Base-by-base conservation (phyloP, 2,797 vertebrate genomes). In the Cyclura pinguis region DNA sequence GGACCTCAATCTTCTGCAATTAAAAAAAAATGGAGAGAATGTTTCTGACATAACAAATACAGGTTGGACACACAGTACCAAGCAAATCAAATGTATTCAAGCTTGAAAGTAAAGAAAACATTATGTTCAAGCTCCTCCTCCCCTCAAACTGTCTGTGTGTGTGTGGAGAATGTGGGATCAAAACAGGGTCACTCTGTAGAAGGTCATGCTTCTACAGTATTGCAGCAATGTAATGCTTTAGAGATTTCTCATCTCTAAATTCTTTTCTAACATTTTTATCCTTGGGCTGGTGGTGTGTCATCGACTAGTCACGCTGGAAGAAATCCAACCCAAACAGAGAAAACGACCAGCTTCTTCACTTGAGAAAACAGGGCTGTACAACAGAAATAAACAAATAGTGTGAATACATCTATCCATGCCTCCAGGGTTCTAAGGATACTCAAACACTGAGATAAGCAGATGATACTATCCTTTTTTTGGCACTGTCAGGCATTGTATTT, bases 241-340 rank as follows among this genome's bases (percentile, higher is more conserved):
- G 35, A 88, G 24, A 18, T 18, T 62, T 74, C 80, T 50, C 55
- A 47, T 24, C 1, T 89, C 69, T 52, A 89, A 74, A 62, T 89
- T 59, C 16, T 74, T 62, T 76, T 64, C 29, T 35, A 64, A 59
- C 42, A 84, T 35, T 42, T 74, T 64, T 35, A 89, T 22, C 27
- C 38, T n/a, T 59, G 29, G 27, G 12, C 18, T 6, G 12, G 27
- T 16, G n/a, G 52, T 88, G 32, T 76, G 18, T 89, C 72, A 74
- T 22, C 64, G 55, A 84, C 72, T 47, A 84, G 55, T 64, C 55
- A 62, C 22, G 14, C 38, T 62, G 72, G 69, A 24, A 76, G 55
- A 76, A 73, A 59, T 62, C 88, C 85, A 52, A 6, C 89, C 32
- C 47, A 72, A 90, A 86, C 16, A 80, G 74, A 87, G 13, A 29